Evolutionary conservation across 2,797 vertebrate species (phyloP).

Genomic region (Valencia hispanica): DNA sequence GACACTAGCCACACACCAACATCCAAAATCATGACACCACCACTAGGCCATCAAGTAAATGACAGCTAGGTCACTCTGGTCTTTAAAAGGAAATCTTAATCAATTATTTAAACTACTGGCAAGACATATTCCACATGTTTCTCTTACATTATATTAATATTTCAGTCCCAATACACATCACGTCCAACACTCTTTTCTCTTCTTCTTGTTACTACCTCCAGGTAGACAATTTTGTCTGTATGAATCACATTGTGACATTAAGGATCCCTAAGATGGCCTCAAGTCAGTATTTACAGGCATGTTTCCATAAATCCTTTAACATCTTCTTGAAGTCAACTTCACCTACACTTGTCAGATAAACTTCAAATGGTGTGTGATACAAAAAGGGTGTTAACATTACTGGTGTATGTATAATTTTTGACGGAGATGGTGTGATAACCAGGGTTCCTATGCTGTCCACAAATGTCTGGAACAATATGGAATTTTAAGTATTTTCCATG

Average conservation of each 20-base stretch:
- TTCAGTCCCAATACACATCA: constrained; percentile 55
- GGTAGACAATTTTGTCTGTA: constrained; percentile 74
- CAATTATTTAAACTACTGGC: constrained; percentile 78
- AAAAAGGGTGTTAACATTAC: constrained; percentile 2
- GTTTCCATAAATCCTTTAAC: constrained; percentile 26
- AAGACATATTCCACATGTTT: constrained; percentile 76
- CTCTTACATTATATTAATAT: constrained; percentile 79
- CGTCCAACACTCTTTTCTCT: constrained; percentile 13
- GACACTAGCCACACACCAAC: constrained; percentile 5
- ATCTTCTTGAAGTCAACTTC: constrained; percentile 30
- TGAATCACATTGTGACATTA: constrained; percentile 77
- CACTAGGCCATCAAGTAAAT: constrained; percentile 57
- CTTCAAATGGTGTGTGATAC: constrained; percentile 14
- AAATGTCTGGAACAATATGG: not conserved
- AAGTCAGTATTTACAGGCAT: constrained; percentile 53
- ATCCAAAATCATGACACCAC: constrained; percentile 44
- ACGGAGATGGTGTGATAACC: not conserved
- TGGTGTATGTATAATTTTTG: constrained; percentile 14
- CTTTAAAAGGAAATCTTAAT: constrained; percentile 73
- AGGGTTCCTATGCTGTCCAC: not conserved
- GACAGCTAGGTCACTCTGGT: constrained; percentile 73
- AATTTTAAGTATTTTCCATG: not conserved
- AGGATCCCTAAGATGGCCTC: constrained; percentile 73
- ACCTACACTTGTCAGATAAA: constrained; percentile 28
- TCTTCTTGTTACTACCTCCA: constrained; percentile 59